Evolutionary conservation across 1,140 invertebrate species (phyloP).

Genomic region (Nephotettix cincticeps): DNA sequence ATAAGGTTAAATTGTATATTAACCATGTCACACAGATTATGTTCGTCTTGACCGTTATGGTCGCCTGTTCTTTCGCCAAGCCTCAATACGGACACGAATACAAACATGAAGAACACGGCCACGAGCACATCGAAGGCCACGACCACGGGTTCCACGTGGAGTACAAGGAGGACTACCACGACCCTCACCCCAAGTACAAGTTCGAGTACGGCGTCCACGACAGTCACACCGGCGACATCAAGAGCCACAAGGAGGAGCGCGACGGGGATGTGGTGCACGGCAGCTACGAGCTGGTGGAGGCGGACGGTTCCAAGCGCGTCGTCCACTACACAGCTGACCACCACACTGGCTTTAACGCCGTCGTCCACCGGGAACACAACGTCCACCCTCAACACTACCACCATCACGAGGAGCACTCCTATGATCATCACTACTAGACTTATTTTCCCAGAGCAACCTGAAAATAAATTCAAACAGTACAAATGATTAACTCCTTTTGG

Average conservation of each 20-base stretch:
- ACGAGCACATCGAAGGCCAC: conserved; percentile 50
- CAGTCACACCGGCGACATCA: conserved; percentile 43
- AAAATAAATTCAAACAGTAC: no score
- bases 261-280: conserved; percentile 37
- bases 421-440: no score
- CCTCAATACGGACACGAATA: conserved; percentile 51
- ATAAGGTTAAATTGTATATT: no score
- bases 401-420: no score
- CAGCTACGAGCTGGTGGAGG: conserved; percentile 37
- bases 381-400: neutral
- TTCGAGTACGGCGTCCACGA: conserved; percentile 47
- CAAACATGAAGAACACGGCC: conserved; percentile 50
- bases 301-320: conserved; percentile 41
- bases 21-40: no score
- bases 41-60: neutral
- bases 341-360: conserved; percentile 30
- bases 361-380: conserved; percentile 16
- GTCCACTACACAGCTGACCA: conserved; percentile 44
- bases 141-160: conserved; percentile 45
- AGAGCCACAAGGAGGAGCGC: conserved; percentile 43
- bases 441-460: no score
- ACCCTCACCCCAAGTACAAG: conserved; percentile 38
- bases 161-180: conserved; percentile 43
- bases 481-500: no score
- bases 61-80: conserved; percentile 34